These are phyloP conservation scores for Zoanthus sociatus DNA, from an alignment of 92 coral and sea anemone genomes.

Conservation along the genomic window DNA sequence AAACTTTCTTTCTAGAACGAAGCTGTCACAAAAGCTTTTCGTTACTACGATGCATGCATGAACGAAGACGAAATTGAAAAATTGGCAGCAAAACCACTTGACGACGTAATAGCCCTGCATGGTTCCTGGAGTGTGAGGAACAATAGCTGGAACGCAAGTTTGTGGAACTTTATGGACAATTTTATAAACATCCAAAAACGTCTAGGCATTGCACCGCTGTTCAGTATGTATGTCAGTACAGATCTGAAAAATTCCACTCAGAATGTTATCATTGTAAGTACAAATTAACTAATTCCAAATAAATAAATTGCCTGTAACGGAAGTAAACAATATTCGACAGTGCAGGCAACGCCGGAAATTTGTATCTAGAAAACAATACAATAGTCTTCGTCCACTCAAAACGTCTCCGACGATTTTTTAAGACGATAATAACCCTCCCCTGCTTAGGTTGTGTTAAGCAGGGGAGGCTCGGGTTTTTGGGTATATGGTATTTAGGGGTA, in stretches of 20 bases:
- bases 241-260: slow-evolving; percentile 89
- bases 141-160: slow-evolving; percentile 68
- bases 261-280: slow-evolving; percentile 89
- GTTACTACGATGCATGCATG: slow-evolving; percentile 88
- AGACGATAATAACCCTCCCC: too few relatives aligned
- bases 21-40: slow-evolving; percentile 85
- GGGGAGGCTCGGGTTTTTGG: too few relatives aligned
- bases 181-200: slow-evolving; percentile 80
- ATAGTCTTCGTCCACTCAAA: too few relatives aligned
- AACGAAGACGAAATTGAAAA: slow-evolving; percentile 65
- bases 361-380: too few relatives aligned
- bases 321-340: background rate
- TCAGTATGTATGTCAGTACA: slow-evolving; percentile 80
- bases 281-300: background rate
- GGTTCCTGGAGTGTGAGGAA: slow-evolving; percentile 91
- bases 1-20: slow-evolving; percentile 64
- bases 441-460: too few relatives aligned
- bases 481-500: too few relatives aligned
- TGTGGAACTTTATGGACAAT: slow-evolving; percentile 82
- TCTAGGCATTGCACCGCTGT: slow-evolving; percentile 74
- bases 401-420: too few relatives aligned
- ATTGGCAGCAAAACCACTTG: slow-evolving; percentile 69
- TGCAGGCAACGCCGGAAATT: too few relatives aligned
- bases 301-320: background rate
- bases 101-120: slow-evolving; percentile 65